These are phyloP conservation scores for Nematostella vectensis DNA, from an alignment of 92 coral and sea anemone genomes.

Conservation along the genomic window DNA sequence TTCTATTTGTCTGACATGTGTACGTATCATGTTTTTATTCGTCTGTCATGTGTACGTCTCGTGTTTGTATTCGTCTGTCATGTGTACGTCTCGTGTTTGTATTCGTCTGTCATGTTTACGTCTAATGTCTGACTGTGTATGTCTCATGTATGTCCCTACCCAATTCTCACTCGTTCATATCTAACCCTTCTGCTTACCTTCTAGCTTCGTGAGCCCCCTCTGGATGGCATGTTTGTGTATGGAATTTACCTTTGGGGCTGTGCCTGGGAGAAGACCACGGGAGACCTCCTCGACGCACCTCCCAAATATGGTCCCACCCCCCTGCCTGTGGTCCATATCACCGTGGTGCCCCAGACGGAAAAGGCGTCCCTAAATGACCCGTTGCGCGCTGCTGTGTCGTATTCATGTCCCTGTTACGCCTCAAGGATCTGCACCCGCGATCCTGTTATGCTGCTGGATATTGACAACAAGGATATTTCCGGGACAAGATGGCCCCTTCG, in stretches of 20 bases:
- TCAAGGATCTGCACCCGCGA: constrained; percentile 84
- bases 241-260: constrained; percentile 99
- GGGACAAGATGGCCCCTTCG: constrained; percentile 96
- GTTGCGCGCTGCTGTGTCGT: constrained; percentile 78
- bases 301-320: constrained; percentile 98
- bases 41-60: too few species aligned
- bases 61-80: too few species aligned
- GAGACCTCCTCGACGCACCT: constrained; percentile 97
- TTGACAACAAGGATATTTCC: constrained; percentile 91
- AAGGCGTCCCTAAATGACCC: constrained; percentile 84
- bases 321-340: constrained; percentile 88
- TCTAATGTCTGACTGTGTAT: too few species aligned
- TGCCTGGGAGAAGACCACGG: constrained; percentile 99
- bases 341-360: constrained; percentile 83
- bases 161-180: too few species aligned
- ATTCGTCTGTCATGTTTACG: too few species aligned
- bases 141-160: too few species aligned
- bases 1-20: too few species aligned
- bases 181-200: too few species aligned
- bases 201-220: constrained; percentile 95
- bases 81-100: too few species aligned
- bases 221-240: constrained; percentile 92
- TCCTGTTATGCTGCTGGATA: constrained; percentile 83
- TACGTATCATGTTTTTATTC: too few species aligned
- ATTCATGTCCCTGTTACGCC: constrained; percentile 93